A percentile compares a stretch with the other conserved stretches of the same genome.
These are phyloP conservation scores for Hippasteria phrygiana DNA, from an alignment of 53 echinoderm and acorn worm species.

Conservation along the genomic window DNA sequence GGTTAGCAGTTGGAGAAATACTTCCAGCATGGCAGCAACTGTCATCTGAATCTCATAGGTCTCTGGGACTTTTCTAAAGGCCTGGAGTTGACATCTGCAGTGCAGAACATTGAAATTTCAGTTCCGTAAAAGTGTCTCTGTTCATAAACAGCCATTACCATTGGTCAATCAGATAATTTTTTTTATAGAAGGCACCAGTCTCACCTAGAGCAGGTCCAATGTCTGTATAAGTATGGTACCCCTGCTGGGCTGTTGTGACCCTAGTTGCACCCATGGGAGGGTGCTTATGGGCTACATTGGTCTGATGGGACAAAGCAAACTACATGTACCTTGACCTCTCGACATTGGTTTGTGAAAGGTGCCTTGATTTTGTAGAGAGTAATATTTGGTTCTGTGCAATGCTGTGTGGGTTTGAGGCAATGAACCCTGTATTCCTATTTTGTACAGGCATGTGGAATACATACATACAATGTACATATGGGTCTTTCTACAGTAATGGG, in stretches of 20 bases:
- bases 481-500: too few species aligned
- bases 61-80: too few species aligned
- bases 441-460: too few species aligned
- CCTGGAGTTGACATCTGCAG: too few species aligned
- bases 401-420: too few species aligned
- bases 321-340: slow-evolving; percentile 41
- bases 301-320: slow-evolving; percentile 28
- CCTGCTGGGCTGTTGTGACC: slow-evolving; percentile 46
- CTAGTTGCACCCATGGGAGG: slow-evolving; percentile 28
- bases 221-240: slow-evolving; percentile 23
- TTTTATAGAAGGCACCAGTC: not conserved
- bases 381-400: too few species aligned
- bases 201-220: not conserved
- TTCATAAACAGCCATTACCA: slow-evolving; percentile 15
- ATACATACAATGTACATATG: too few species aligned
- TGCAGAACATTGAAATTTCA: too few species aligned
- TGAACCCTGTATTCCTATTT: too few species aligned
- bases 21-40: too few species aligned
- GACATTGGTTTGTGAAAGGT: not conserved
- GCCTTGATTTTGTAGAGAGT: not conserved
- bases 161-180: not conserved
- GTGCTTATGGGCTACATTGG: not conserved
- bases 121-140: not conserved
- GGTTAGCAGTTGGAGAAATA: too few species aligned
- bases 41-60: too few species aligned